Percentiles rank a stretch among this genome's conserved stretches.
These are phyloP conservation scores for Serripes groenlandicus DNA, from an alignment of 2,888 invertebrate genomes.

Conservation along the genomic window DNA sequence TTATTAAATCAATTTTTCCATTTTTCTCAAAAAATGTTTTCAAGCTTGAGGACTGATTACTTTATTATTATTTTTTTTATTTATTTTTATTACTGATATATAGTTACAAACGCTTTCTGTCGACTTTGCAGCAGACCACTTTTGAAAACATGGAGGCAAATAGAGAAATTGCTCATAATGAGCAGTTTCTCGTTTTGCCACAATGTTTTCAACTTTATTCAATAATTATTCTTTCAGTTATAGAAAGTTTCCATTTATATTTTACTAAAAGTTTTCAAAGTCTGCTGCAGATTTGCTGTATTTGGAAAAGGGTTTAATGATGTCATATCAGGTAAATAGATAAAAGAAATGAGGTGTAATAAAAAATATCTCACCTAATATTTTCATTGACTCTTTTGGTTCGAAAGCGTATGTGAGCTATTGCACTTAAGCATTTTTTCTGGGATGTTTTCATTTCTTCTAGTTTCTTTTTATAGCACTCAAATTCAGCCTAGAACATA, in stretches of 20 bases:
- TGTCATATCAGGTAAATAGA: background rate
- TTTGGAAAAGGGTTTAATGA: too few species aligned
- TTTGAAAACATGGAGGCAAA: background rate
- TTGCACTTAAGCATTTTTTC: slow-evolving; percentile 93
- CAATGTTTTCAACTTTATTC: background rate
- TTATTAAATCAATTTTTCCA: too few species aligned
- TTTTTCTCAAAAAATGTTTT: too few species aligned
- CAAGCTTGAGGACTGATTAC: too few species aligned
- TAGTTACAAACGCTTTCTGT: too few species aligned
- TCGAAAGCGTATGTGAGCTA: slow-evolving; percentile 96
- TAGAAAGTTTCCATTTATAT: too few species aligned
- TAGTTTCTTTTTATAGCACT: slow-evolving; percentile 93
- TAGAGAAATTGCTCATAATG: background rate
- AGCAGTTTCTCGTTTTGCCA: background rate
- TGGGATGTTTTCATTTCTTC: slow-evolving; percentile 94
- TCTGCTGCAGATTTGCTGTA: too few species aligned
- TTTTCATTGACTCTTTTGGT: slow-evolving; percentile 93
- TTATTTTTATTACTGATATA: too few species aligned
- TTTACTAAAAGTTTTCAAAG: too few species aligned
- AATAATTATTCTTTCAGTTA: too few species aligned
- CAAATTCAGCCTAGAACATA: slow-evolving; percentile 90
- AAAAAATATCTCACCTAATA: slow-evolving; percentile 87
- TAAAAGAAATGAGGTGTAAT: background rate
- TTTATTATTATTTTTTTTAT: too few species aligned
- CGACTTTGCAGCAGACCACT: background rate